Evolutionary conservation across 2,888 invertebrate species (phyloP).

Genomic region (Amphiduros pacificus): DNA sequence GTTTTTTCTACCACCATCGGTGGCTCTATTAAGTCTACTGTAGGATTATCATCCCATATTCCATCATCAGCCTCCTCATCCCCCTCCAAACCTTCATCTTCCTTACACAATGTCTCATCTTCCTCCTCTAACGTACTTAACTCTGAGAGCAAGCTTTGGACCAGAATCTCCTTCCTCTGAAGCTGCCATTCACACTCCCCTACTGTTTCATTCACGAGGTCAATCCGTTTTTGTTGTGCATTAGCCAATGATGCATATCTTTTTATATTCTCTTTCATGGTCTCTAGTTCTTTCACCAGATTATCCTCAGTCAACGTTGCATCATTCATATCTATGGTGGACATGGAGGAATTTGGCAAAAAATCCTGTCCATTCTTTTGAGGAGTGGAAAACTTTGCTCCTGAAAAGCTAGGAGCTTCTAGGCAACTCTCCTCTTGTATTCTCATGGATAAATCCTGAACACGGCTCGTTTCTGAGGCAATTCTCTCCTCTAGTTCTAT

Average conservation of each 20-base stretch:
- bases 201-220: not conserved
- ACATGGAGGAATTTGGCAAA: not conserved
- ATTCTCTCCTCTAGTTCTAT: constrained; percentile 74
- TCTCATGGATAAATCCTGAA: constrained; percentile 71
- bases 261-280: constrained; percentile 40
- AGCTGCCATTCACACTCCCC: not conserved
- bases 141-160: not conserved
- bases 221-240: constrained; percentile 35
- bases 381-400: no score
- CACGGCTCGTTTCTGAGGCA: constrained; percentile 73
- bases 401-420: constrained; percentile 1
- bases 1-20: no score
- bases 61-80: no score
- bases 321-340: not conserved
- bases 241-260: constrained; percentile 34
- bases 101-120: no score
- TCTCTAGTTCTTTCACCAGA: constrained; percentile 33
- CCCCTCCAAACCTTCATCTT: no score
- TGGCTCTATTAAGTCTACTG: no score
- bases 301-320: constrained; percentile 5
- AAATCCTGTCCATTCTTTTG: no score
- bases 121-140: no score
- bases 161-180: not conserved
- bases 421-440: constrained; percentile 32
- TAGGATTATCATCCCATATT: no score